These are phyloP conservation scores for Arctocebus calabarensis DNA, from an alignment of 2,797 vertebrate genomes.

Conservation along the genomic window DNA sequence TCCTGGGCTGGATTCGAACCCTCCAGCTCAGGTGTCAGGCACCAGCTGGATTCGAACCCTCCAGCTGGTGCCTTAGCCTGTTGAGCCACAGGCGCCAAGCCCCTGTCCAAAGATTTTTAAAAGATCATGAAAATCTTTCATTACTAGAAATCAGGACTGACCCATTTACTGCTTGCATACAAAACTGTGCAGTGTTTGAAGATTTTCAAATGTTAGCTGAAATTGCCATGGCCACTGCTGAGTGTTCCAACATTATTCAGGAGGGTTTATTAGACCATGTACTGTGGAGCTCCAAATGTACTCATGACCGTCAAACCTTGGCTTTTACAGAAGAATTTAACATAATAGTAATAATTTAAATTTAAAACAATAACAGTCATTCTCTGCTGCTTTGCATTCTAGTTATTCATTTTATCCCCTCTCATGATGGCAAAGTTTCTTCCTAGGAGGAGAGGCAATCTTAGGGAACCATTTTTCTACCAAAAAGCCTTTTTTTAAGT, in stretches of 20 bases:
- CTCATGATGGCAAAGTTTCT: neutral
- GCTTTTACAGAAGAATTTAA: neutral
- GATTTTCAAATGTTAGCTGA: conserved; percentile 17
- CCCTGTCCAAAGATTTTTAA: neutral
- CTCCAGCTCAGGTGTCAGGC: no score
- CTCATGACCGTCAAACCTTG: neutral
- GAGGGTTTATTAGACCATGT: neutral
- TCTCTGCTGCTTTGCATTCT: conserved; percentile 16
- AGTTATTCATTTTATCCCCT: neutral
- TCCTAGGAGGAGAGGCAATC: neutral
- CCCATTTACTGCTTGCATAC: neutral
- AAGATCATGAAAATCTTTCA: conserved; percentile 8
- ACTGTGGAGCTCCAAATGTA: neutral
- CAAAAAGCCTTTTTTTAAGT: conserved; percentile 1
- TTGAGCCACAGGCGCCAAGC: no score
- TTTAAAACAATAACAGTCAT: conserved; percentile 36
- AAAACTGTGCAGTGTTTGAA: neutral
- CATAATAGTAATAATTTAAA: conserved; percentile 7
- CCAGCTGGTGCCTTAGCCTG: no score
- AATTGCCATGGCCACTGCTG: neutral
- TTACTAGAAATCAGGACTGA: neutral
- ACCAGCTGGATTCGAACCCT: no score
- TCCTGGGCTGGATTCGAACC: no score
- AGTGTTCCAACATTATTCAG: neutral
- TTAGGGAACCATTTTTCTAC: conserved; percentile 36